phyloP scores from a whole-genome alignment of 2,888 invertebrate species.

The Stramonita haemastoma region DNA sequence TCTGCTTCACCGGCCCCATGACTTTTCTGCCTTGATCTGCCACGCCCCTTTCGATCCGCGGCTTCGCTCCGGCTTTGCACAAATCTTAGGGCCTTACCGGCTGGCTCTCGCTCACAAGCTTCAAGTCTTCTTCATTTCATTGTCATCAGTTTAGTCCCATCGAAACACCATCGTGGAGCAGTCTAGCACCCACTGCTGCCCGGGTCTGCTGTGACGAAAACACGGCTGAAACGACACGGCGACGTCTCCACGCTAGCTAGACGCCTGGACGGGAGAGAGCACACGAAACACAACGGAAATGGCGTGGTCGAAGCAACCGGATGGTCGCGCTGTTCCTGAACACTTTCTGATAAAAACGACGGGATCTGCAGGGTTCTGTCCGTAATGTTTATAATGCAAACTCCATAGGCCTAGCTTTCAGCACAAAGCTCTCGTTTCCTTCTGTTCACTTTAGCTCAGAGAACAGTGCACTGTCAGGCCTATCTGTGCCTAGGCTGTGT shows the following conservation, averaged over 20 bases:
- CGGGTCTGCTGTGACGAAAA: background rate
- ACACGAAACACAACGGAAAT: constrained; percentile 12
- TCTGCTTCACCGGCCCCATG: constrained; percentile 24
- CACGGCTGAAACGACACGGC: background rate
- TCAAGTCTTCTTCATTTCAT: too few species aligned
- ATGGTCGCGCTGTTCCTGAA: background rate
- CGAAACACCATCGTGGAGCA: too few species aligned
- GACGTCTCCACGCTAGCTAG: background rate
- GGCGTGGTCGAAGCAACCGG: background rate
- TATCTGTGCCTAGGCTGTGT: too few species aligned
- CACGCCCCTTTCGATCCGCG: constrained; percentile 24
- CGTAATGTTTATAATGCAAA: too few species aligned
- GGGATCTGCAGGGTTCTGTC: too few species aligned
- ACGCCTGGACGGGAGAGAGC: background rate
- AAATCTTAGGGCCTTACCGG: background rate
- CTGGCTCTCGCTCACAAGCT: background rate
- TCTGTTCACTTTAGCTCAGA: too few species aligned
- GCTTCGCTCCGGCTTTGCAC: background rate
- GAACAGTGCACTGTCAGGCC: too few species aligned
- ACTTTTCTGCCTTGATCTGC: background rate
- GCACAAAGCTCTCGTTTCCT: too few species aligned
- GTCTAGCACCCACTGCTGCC: too few species aligned
- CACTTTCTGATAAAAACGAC: background rate
- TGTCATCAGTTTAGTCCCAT: too few species aligned
- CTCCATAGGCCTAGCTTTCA: too few species aligned